Evolutionary conservation across 2,113 vertebrate genomes (phyloP).

Genomic region (Cyprinodon brontotheroides): DNA sequence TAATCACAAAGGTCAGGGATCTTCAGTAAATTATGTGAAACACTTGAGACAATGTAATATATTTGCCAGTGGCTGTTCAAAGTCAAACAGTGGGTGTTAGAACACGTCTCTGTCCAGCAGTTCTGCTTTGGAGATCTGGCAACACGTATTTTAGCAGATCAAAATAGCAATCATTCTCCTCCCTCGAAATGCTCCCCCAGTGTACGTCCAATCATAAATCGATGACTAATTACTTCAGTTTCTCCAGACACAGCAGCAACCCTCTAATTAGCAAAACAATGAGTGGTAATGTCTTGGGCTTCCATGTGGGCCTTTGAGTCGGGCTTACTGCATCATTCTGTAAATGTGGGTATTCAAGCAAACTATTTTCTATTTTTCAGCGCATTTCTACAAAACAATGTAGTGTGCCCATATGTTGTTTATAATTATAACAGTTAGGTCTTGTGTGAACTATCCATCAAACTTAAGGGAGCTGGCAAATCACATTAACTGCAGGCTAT

Average conservation of each 20-base stretch:
- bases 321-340: conserved; percentile 47
- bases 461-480: conserved; percentile 11
- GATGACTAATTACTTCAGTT: conserved; percentile 77
- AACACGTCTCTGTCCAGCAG: conserved; percentile 12
- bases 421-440: conserved; percentile 42
- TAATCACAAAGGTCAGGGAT: conserved; percentile 54
- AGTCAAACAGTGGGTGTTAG: conserved; percentile 24
- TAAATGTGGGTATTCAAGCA: conserved; percentile 47
- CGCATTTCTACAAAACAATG: conserved; percentile 47
- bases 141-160: conserved; percentile 11
- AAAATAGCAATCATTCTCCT: conserved; percentile 6
- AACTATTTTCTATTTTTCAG: conserved; percentile 37
- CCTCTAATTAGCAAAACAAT: conserved; percentile 77
- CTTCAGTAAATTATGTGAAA: conserved; percentile 30
- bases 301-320: conserved; percentile 61
- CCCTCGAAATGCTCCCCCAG: conserved; percentile 56
- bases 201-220: conserved; percentile 64
- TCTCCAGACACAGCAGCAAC: conserved; percentile 71
- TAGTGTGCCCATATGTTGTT: conserved; percentile 31
- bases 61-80: conserved; percentile 36
- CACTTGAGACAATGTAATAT: conserved; percentile 18
- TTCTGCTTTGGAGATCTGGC: conserved; percentile 20
- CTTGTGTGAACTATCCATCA: conserved; percentile 27
- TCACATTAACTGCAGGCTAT: not conserved
- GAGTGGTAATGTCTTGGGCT: conserved; percentile 65